Conservation (phyloP, 2,113 vertebrate species). For the Chloropsis cyanopogon region DNA sequence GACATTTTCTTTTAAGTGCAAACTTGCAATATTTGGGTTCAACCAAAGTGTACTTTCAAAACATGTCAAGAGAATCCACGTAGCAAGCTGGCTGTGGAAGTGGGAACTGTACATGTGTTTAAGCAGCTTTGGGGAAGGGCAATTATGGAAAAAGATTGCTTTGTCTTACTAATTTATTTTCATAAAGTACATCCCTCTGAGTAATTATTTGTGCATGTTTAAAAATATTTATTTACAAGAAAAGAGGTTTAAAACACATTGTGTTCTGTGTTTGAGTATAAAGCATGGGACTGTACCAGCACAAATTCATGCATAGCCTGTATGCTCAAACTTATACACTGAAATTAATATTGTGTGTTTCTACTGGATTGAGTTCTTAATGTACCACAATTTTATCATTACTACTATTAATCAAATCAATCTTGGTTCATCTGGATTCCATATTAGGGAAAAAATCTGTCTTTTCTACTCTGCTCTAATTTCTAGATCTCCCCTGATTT, state of each 20-base stretch:
- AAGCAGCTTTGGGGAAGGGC: background rate
- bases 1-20: slow-evolving; percentile 23
- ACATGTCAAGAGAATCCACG: background rate
- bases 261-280: background rate
- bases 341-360: slow-evolving; percentile 6
- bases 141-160: slow-evolving; percentile 2
- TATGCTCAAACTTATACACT: background rate
- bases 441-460: background rate
- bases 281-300: background rate
- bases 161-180: background rate
- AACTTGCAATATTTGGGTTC: slow-evolving; percentile 10
- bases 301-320: background rate
- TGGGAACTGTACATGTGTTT: background rate
- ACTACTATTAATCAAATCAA: background rate
- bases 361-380: slow-evolving; percentile 6
- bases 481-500: background rate
- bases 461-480: background rate
- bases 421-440: background rate
- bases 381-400: background rate
- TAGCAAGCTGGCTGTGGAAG: background rate
- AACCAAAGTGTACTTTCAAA: background rate
- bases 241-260: background rate
- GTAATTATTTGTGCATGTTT: background rate
- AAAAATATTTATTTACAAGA: background rate
- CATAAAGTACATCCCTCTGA: background rate